These are phyloP conservation scores for Chesias legatella DNA, from an alignment of 2,888 invertebrate genomes.

Conservation along the genomic window DNA sequence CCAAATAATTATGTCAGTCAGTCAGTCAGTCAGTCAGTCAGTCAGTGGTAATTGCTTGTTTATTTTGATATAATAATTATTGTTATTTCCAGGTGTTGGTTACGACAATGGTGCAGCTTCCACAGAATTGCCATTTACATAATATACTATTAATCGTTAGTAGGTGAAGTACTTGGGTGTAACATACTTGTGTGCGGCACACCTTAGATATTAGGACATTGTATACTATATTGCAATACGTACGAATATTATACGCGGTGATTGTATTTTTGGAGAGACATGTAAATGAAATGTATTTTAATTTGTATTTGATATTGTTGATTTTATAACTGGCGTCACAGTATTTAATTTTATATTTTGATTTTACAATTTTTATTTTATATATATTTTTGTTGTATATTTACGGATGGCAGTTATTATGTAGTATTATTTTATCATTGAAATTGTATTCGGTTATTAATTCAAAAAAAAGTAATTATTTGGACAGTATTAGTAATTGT, in stretches of 20 bases:
- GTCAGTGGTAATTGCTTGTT: no score
- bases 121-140: conserved; percentile 73
- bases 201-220: conserved; percentile 64
- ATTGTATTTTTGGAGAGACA: conserved; percentile 64
- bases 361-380: no score
- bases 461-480: conserved; percentile 56
- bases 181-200: conserved; percentile 26
- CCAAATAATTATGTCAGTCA: no score
- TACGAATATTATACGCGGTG: conserved; percentile 54
- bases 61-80: conserved; percentile 13
- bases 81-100: conserved; percentile 52
- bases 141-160: conserved; percentile 46
- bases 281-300: conserved; percentile 58
- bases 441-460: conserved; percentile 37
- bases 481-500: conserved; percentile 71
- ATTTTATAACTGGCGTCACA: conserved; percentile 58
- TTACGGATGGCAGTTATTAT: conserved; percentile 44
- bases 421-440: conserved; percentile 52
- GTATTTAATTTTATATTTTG: conserved; percentile 51
- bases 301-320: conserved; percentile 51
- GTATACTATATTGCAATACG: conserved; percentile 64
- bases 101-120: conserved; percentile 63
- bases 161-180: conserved; percentile 31
- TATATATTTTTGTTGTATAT: no score
- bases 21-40: no score